A percentile compares a stretch with the other conserved stretches of the same genome.
Conservation (phyloP, 2,113 vertebrate genomes). For the Polypterus senegalus region DNA sequence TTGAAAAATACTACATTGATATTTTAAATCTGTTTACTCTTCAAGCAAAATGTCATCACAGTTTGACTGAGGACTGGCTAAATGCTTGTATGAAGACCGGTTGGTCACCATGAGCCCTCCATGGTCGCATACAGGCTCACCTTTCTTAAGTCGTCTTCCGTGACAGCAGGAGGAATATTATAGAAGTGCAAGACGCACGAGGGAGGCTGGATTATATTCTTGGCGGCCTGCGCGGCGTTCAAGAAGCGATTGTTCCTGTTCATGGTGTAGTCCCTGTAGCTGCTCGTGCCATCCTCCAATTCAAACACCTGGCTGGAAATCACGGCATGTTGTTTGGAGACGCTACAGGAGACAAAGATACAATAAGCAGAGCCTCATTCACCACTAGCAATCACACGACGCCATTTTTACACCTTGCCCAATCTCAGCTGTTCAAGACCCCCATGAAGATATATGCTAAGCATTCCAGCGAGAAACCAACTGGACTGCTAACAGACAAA, state of each 20-base stretch:
- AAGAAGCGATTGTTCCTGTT: conserved; percentile 94
- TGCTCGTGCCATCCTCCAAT: conserved; percentile 81
- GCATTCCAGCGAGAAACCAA: too few relatives aligned
- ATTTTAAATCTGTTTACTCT: too few relatives aligned
- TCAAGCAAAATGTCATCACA: not conserved
- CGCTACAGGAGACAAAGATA: conserved; percentile 38
- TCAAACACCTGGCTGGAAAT: conserved; percentile 95
- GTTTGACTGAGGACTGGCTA: not conserved
- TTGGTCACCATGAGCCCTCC: not conserved
- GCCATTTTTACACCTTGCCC: too few relatives aligned
- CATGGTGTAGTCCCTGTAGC: conserved; percentile 95
- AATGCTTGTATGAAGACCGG: not conserved
- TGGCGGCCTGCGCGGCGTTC: conserved; percentile 87
- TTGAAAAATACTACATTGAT: too few relatives aligned
- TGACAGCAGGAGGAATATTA: conserved; percentile 78
- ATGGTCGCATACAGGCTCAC: conserved; percentile 33
- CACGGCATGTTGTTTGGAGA: conserved; percentile 88
- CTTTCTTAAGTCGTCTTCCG: conserved; percentile 80
- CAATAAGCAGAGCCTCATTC: too few relatives aligned
- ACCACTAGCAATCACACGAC: too few relatives aligned
- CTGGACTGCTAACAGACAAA: too few relatives aligned
- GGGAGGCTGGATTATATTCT: conserved; percentile 93
- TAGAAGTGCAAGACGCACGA: conserved; percentile 92
- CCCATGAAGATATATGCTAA: too few relatives aligned
- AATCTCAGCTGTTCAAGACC: too few relatives aligned